phyloP scores from a whole-genome alignment of 1,140 invertebrate species.

The Coelopa frigida region DNA sequence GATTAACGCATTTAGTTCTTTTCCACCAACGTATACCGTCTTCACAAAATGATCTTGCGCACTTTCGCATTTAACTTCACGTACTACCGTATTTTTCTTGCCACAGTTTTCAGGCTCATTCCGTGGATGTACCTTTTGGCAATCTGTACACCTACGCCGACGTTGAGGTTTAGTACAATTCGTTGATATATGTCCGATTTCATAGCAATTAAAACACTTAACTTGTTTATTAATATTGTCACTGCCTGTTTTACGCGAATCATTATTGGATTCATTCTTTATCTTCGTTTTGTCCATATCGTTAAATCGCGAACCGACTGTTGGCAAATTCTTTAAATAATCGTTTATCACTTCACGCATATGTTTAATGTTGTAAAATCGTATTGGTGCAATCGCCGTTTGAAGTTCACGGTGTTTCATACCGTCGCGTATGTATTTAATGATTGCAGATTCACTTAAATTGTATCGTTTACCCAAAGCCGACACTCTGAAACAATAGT shows the following conservation, averaged over 20 bases:
- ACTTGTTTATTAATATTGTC: background rate
- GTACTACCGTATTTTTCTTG: background rate
- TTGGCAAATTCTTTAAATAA: slow-evolving; percentile 3
- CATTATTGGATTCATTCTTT: too few species aligned
- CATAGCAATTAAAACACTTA: slow-evolving; percentile 9
- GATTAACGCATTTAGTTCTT: slow-evolving; percentile 1
- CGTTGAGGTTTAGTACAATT: slow-evolving; percentile 7
- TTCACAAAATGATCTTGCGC: slow-evolving; percentile 5
- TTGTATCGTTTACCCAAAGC: background rate
- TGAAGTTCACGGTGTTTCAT: slow-evolving; percentile 4
- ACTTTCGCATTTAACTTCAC: background rate
- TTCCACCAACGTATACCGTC: background rate
- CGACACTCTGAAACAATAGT: slow-evolving; percentile 7
- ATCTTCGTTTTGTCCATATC: background rate
- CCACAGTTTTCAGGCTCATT: slow-evolving; percentile 9
- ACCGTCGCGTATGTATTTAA: slow-evolving; percentile 10
- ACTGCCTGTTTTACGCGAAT: too few species aligned
- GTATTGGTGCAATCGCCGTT: background rate
- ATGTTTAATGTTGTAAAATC: slow-evolving; percentile 1
- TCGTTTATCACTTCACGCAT: slow-evolving; percentile 10
- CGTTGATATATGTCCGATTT: slow-evolving; percentile 8
- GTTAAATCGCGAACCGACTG: background rate
- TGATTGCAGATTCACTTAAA: slow-evolving; percentile 2
- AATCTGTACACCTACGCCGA: slow-evolving; percentile 3
- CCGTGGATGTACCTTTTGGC: slow-evolving; percentile 4